phyloP scores from a whole-genome alignment of 92 coral and sea anemone genomes.

The Porites divaricata region DNA sequence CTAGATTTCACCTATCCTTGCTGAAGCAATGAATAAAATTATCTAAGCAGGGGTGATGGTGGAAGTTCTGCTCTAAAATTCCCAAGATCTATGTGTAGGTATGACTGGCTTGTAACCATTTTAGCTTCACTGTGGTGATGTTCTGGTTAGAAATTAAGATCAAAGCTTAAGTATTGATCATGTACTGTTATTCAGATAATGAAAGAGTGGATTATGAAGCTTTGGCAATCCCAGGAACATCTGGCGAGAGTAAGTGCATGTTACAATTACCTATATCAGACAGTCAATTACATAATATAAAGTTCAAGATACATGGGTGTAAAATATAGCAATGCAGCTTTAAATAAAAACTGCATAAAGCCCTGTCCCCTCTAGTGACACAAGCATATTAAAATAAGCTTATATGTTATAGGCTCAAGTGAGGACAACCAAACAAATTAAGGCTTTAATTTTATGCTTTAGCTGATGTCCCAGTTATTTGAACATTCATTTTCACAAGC shows the following conservation, averaged over 20 bases:
- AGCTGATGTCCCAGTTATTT: constrained; percentile 14
- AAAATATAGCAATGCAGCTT: constrained; percentile 26
- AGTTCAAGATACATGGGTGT: constrained; percentile 17
- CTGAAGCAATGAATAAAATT: too few species aligned
- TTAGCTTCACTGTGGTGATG: constrained; percentile 5
- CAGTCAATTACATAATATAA: constrained; percentile 23
- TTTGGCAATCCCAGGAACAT: constrained; percentile 2
- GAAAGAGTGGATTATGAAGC: constrained; percentile 33
- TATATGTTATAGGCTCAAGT: constrained; percentile 10
- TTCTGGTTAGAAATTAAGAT: constrained; percentile 19
- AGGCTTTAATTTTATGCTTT: constrained; percentile 1
- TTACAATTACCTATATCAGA: constrained; percentile 14
- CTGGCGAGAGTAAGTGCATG: constrained; percentile 23
- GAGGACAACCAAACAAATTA: constrained; percentile 11
- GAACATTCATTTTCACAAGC: constrained; percentile 1
- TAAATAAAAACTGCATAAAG: constrained; percentile 12
- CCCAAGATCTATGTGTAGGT: too few species aligned
- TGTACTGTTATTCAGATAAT: too few species aligned
- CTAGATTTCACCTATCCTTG: too few species aligned
- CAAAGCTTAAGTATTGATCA: too few species aligned
- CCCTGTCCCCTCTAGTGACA: neutral
- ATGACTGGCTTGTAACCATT: too few species aligned
- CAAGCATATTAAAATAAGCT: constrained; percentile 7
- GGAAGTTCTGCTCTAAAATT: too few species aligned
- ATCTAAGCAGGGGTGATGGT: too few species aligned